These are phyloP conservation scores for Drosophila histrio DNA, from an alignment of 2,888 invertebrate genomes.

Conservation along the genomic window DNA sequence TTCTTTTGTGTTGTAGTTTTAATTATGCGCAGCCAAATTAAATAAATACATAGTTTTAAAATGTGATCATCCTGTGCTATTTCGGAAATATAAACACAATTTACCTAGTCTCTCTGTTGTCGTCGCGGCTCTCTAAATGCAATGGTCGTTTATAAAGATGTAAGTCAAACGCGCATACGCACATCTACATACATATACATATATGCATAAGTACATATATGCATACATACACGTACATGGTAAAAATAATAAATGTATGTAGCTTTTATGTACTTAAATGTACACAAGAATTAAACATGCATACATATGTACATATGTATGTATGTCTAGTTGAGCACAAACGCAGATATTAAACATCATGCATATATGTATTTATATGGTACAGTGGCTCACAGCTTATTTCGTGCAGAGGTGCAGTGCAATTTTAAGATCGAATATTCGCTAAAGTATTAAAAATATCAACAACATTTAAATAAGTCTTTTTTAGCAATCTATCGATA, in stretches of 20 bases:
- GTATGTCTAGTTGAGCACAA: not conserved
- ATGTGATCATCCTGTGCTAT: slow-evolving; percentile 39
- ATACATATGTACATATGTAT: not conserved
- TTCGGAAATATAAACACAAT: slow-evolving; percentile 1
- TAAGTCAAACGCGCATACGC: slow-evolving; percentile 64
- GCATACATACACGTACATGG: not conserved
- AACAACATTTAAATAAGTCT: too few species aligned
- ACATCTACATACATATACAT: not conserved
- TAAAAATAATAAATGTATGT: not conserved
- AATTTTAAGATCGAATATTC: too few species aligned
- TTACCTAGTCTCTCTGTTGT: not conserved
- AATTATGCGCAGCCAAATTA: slow-evolving; percentile 7
- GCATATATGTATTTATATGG: not conserved
- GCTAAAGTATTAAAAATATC: too few species aligned
- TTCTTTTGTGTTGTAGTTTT: not conserved
- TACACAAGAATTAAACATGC: not conserved
- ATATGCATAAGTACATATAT: not conserved
- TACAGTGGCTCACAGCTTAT: too few species aligned
- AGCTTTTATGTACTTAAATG: too few species aligned
- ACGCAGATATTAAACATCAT: not conserved
- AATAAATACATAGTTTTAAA: slow-evolving; percentile 19
- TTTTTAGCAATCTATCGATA: too few species aligned
- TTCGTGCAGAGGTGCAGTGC: too few species aligned
- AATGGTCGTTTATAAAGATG: slow-evolving; percentile 43
- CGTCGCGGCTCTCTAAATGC: not conserved